Base-by-base conservation (phyloP, 2,888 invertebrate genomes). In the Autographa pulchrina region DNA sequence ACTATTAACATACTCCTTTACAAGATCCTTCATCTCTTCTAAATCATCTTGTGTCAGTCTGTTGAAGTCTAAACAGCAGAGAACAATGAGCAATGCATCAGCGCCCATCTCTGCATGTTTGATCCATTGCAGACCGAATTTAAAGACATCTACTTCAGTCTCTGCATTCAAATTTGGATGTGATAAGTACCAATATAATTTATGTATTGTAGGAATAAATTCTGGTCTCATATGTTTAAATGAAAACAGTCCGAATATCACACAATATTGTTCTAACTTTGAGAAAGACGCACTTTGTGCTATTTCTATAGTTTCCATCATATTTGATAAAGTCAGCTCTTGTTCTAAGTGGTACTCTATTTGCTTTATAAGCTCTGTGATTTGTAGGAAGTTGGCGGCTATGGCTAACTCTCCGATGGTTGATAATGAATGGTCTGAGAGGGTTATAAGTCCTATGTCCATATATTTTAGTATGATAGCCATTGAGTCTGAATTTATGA, bases 141-240 rank as follows among this genome's bases (percentile, higher is more conserved):
- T 88, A 67, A 94, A 95, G 0, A 94, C 92, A 63, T 90, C 85
- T 61, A 92, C 75, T 83, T 96, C 96, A 78, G 76, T 89, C 2
- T 85, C 80, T 1, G 86, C 74, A 73, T 93, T 86, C 72, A 95
- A 86, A 77, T 92, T 90, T 62, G 94, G 91, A 73, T 95, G 94
- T 25, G 95, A 94, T 14, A 96, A 85, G 70, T 95, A 95, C 95
- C 95, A 96, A 54, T 89, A 91, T 0, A 96, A 81, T 76, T 86
- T 92, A 6, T 89, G 78, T 41, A 95, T 84, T 54, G 90, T 83
- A 31, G 90, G 88, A 61, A 95, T 87, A 70, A 85, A 85, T 65
- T 91, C 85, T 11, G 91, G 87, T 65, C 89, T 90, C 93, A 94
- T 93, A 9, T 70, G 67, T 67, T 91, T 89, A 70, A 95, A 95